These are phyloP conservation scores for Hetaerina titia DNA, from an alignment of 2,888 invertebrate genomes.

Conservation along the genomic window DNA sequence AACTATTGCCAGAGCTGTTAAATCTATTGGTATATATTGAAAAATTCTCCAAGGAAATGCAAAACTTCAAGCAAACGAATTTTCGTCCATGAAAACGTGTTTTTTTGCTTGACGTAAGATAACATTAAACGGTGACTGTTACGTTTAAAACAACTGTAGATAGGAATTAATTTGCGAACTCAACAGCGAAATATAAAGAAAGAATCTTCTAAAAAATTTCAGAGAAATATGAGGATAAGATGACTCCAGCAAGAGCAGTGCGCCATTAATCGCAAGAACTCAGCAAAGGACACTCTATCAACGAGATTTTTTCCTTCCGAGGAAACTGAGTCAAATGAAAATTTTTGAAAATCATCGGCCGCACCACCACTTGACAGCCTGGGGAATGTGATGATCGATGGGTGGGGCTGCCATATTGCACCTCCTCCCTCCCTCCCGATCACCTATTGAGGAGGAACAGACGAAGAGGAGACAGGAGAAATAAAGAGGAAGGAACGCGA, in stretches of 20 bases:
- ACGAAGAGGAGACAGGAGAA: not conserved
- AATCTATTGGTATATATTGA: no score
- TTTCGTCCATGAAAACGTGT: no score
- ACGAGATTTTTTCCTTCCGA: not conserved
- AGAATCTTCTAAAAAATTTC: no score
- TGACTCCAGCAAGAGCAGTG: not conserved
- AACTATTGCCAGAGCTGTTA: no score
- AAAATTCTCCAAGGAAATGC: no score
- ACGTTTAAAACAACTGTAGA: no score
- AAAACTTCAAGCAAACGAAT: no score
- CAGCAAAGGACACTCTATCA: not conserved
- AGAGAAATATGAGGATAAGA: not conserved
- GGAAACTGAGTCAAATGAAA: not conserved
- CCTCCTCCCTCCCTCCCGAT: not conserved
- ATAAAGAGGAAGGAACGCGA: not conserved
- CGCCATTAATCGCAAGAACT: not conserved
- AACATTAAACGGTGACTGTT: no score
- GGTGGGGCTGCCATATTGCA: not conserved
- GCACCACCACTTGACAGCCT: not conserved
- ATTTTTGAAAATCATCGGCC: not conserved
- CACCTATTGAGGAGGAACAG: not conserved
- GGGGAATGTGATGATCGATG: not conserved
- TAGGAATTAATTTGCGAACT: no score
- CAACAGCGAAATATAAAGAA: no score
- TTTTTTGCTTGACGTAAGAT: no score